Base-by-base conservation (phyloP, 2,797 vertebrate species). In the Eupleurogrammus muticus region DNA sequence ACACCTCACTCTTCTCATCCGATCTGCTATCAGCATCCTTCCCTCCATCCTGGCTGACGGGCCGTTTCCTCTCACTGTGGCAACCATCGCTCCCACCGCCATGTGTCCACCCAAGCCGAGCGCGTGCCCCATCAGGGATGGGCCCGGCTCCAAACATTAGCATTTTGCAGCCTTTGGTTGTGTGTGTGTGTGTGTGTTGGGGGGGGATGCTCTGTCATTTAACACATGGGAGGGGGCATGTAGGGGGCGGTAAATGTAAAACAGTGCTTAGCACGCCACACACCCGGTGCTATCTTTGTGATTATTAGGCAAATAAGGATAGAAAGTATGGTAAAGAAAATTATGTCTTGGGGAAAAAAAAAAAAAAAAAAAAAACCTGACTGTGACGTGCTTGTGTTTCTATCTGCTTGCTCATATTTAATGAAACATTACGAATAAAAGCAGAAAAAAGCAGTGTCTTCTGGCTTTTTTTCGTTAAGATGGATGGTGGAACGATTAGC, bases 331-430 rank as follows among this genome's bases (percentile, higher is more conserved):
- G 83, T 85, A 79, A 85, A 83, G 85, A 89, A 84, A 85, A 93
- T 94, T 90, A 91, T 96, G 95, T 96, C 89, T 95, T 92, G 92
- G 86, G 86, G 60, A 92, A 92, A 94, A 82, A 75, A 65, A 34
- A 36, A 17, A n/a, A 20, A n/a, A 51, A 81, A 53, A 69, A 70
- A 28, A 62, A 90, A 83, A 86, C 94, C 64, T 94, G 92, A 95
- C 95, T 96, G 96, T 97, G 95, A 97, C 87, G 95, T 97, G 94
- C 92, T 96, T 96, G 95, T 97, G 95, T 96, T 90, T 91, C 92
- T 95, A 94, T 96, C 94, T 96, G 96, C 96, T 96, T 97, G 96
- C 95, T 96, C 90, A 92, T 95, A 95, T 94, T 94, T 95, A 95
- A 94, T 94, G 92, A 93, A 92, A 93, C 84, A 73, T 93, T 92